These are phyloP conservation scores for Arenaria interpres DNA, from an alignment of 2,113 vertebrate species.

Conservation along the genomic window DNA sequence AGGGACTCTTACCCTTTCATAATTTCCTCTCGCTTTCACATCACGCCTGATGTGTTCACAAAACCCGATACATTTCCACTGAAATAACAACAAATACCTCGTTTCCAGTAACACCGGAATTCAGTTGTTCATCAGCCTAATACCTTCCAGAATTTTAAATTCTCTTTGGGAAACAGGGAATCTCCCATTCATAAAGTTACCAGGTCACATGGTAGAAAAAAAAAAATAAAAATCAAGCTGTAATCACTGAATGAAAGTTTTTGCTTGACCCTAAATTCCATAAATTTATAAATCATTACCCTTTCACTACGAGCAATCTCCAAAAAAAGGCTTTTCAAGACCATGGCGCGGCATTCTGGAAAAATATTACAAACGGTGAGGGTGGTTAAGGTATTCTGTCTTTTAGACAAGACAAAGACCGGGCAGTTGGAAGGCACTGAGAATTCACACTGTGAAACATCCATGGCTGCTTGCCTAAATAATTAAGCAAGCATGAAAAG, in stretches of 20 bases:
- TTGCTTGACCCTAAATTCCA: not conserved
- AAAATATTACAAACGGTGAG: not conserved
- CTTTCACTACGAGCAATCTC: not conserved
- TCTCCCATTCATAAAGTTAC: not conserved
- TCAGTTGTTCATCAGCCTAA: not conserved
- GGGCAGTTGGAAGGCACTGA: constrained; percentile 16
- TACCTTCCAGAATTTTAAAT: not conserved
- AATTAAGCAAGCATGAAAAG: constrained; percentile 71
- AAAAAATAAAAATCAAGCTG: not conserved
- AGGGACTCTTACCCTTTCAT: constrained; percentile 18
- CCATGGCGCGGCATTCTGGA: not conserved
- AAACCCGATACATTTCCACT: not conserved
- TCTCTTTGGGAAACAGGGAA: not conserved
- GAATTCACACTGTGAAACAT: constrained; percentile 61
- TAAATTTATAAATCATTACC: not conserved
- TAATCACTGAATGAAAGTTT: not conserved
- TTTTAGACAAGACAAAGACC: not conserved
- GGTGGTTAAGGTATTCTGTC: not conserved
- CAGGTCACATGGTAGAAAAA: not conserved
- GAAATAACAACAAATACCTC: not conserved
- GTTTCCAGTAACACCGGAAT: not conserved
- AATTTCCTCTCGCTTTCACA: constrained; percentile 19
- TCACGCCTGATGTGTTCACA: constrained; percentile 19
- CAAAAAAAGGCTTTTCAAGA: not conserved
- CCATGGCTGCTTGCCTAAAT: constrained; percentile 68